phyloP scores from a whole-genome alignment of 2,113 vertebrate genomes.

The Dicerorhinus sumatrensis region DNA sequence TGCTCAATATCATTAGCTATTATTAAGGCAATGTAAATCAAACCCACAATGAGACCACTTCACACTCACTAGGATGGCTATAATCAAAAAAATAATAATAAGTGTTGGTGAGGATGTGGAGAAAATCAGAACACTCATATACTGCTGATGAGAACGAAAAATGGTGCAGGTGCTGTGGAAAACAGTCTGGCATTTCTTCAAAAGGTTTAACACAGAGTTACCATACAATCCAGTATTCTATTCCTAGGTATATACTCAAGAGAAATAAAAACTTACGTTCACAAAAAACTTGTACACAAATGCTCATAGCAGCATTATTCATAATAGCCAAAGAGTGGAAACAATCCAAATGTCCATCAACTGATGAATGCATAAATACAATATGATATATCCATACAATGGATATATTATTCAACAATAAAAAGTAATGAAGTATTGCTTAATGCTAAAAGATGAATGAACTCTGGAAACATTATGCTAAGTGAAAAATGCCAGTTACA shows the following conservation, averaged over 20 bases:
- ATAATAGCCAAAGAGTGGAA: background rate
- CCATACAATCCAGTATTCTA: background rate
- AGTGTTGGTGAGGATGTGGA: background rate
- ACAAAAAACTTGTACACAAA: background rate
- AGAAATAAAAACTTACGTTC: background rate
- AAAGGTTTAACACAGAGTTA: background rate
- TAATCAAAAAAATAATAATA: background rate
- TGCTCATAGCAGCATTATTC: background rate
- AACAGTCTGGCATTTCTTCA: background rate
- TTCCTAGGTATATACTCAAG: background rate
- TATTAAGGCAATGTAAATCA: background rate
- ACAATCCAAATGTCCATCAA: background rate
- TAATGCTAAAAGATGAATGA: background rate
- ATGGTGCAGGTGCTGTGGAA: background rate
- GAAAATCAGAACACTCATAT: background rate
- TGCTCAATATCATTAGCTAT: background rate
- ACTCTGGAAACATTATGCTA: background rate
- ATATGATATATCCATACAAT: background rate
- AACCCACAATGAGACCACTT: background rate
- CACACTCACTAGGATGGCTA: background rate
- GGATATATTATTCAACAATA: background rate
- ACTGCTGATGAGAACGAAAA: background rate
- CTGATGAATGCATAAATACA: background rate
- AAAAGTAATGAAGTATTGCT: background rate
- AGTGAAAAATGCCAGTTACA: background rate